Percentiles rank a stretch among this genome's conserved stretches.
phyloP scores from a whole-genome alignment of 1,140 invertebrate species.

The Steinernema feltiae region DNA sequence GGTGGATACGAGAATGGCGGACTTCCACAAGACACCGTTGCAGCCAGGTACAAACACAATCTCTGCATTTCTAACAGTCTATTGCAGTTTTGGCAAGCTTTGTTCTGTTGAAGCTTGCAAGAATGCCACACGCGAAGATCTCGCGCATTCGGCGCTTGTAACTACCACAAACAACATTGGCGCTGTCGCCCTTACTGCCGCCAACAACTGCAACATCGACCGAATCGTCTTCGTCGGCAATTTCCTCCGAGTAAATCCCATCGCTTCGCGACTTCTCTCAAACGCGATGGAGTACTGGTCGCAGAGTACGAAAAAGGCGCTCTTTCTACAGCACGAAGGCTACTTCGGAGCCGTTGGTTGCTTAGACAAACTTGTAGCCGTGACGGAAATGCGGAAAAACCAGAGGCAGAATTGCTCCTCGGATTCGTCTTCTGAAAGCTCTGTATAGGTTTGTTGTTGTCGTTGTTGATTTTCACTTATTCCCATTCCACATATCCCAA shows the following conservation, averaged over 20 bases:
- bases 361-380: slow-evolving; percentile 66
- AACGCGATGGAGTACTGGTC: slow-evolving; percentile 99
- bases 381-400: slow-evolving; percentile 16
- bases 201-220: slow-evolving; percentile 66
- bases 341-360: slow-evolving; percentile 92
- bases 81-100: slow-evolving; percentile 85
- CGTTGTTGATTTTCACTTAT: too few species aligned
- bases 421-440: neutral
- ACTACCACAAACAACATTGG: slow-evolving; percentile 99
- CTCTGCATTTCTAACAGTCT: slow-evolving; percentile 14
- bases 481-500: too few species aligned
- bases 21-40: slow-evolving; percentile 83
- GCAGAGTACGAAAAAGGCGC: slow-evolving; percentile 80
- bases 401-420: neutral
- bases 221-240: slow-evolving; percentile 77
- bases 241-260: slow-evolving; percentile 78
- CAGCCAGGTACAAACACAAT: slow-evolving; percentile 66
- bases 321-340: slow-evolving; percentile 64
- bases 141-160: slow-evolving; percentile 86
- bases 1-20: slow-evolving; percentile 87
- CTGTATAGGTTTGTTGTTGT: neutral
- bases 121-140: slow-evolving; percentile 75
- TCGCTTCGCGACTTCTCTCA: slow-evolving; percentile 90
- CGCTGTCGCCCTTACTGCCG: slow-evolving; percentile 91
- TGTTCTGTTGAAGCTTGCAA: slow-evolving; percentile 75